Conservation (phyloP, 2,797 vertebrate genomes). For the Sternotherus odoratus region DNA sequence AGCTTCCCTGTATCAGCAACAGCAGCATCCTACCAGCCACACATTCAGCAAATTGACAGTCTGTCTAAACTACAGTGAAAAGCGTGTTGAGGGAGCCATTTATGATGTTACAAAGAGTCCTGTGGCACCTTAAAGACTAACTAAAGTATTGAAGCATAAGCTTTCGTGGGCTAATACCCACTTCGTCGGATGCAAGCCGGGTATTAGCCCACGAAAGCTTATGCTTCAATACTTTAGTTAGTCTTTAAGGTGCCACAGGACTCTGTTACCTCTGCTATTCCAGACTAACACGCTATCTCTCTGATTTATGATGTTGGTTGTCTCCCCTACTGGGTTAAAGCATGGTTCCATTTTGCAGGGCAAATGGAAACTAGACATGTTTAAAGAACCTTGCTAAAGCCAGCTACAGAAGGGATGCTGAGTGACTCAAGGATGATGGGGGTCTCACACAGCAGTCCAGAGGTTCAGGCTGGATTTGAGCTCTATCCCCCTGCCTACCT, state of each 20-base stretch:
- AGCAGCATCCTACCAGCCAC: background rate
- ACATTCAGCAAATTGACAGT: background rate
- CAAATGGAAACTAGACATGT: background rate
- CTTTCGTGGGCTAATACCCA: too few relatives aligned
- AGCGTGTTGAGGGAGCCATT: background rate
- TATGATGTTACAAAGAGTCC: too few relatives aligned
- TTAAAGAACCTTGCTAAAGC: background rate
- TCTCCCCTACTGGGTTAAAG: accelerated
- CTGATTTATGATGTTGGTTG: accelerated
- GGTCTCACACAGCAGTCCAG: background rate
- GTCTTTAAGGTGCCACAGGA: too few relatives aligned
- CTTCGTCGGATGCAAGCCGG: too few relatives aligned
- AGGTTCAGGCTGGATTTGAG: background rate
- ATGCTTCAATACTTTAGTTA: too few relatives aligned
- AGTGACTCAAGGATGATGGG: background rate
- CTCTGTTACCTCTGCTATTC: too few relatives aligned
- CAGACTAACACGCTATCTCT: too few relatives aligned
- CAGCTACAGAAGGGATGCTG: background rate
- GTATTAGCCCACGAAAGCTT: too few relatives aligned
- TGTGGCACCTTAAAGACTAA: too few relatives aligned
- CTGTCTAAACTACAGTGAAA: background rate
- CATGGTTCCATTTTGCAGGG: background rate
- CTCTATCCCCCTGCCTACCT: background rate
- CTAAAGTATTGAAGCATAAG: too few relatives aligned
- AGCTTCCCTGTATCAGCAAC: background rate